A percentile compares a stretch with the other conserved stretches of the same genome.
phyloP scores from a whole-genome alignment of 2,888 invertebrate genomes.

The Pammene aurita region DNA sequence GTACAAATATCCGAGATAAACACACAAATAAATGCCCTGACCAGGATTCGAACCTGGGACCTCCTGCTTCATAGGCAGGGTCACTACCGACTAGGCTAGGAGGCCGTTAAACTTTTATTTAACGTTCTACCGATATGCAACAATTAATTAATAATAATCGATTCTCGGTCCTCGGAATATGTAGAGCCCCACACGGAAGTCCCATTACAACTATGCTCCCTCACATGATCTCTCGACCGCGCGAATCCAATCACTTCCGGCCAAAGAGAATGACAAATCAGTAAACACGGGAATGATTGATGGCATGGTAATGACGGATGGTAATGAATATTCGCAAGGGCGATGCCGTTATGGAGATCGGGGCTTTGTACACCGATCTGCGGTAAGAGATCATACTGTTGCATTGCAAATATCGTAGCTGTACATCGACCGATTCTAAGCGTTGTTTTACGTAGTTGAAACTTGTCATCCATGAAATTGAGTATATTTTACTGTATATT shows the following conservation, averaged over 20 bases:
- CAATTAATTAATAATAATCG: no score
- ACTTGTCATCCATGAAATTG: no score
- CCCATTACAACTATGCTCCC: not conserved
- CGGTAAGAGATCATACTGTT: not conserved
- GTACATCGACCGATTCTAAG: no score
- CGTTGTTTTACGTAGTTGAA: not conserved
- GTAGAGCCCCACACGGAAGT: not conserved
- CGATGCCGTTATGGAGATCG: slow-evolving; percentile 12
- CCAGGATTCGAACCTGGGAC: no score
- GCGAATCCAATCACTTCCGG: slow-evolving; percentile 16
- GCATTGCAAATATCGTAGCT: not conserved
- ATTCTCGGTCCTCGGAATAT: not conserved
- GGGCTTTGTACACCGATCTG: slow-evolving; percentile 6
- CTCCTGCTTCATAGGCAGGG: no score
- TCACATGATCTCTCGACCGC: not conserved
- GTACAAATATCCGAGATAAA: no score
- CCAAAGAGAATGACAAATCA: slow-evolving; percentile 23
- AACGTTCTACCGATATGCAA: no score
- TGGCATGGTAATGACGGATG: slow-evolving; percentile 9
- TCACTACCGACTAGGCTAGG: no score
- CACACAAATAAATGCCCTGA: no score
- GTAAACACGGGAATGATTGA: slow-evolving; percentile 24
- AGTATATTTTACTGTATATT: no score
- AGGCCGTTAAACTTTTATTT: no score
- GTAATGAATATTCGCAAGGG: slow-evolving; percentile 25